phyloP scores from a whole-genome alignment of 1,140 invertebrate genomes.

The Cydia splendana region DNA sequence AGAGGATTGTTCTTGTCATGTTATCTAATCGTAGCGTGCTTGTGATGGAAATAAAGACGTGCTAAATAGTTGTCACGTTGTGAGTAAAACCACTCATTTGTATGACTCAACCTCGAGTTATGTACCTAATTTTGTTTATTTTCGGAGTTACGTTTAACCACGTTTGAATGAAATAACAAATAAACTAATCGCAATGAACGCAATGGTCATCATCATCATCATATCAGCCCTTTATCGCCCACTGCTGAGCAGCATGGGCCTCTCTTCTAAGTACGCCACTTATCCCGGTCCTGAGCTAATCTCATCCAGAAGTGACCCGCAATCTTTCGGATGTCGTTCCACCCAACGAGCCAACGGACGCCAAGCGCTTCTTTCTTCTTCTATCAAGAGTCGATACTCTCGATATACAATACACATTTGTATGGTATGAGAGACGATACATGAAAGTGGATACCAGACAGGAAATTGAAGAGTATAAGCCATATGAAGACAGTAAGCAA shows the following conservation, averaged over 20 bases:
- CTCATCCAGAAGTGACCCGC: no score
- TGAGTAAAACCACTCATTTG: neutral
- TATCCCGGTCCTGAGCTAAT: no score
- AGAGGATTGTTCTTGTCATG: conserved; percentile 21
- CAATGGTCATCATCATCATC: no score
- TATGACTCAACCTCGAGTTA: neutral
- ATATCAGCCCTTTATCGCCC: no score
- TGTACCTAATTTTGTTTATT: neutral
- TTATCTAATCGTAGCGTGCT: conserved; percentile 9
- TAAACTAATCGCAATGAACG: no score
- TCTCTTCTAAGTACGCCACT: no score
- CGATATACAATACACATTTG: no score
- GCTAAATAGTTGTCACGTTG: neutral
- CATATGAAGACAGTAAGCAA: neutral
- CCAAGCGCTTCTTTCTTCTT: no score
- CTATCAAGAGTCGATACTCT: neutral
- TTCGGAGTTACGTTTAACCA: neutral
- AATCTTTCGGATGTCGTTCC: no score
- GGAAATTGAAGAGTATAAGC: conserved; percentile 2
- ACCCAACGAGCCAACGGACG: no score
- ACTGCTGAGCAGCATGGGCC: no score
- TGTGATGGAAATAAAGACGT: conserved; percentile 10
- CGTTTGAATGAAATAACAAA: no score
- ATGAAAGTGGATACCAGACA: conserved; percentile 1
- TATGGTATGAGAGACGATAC: neutral